These are phyloP conservation scores for Stictonetta naevosa DNA, from an alignment of 2,113 vertebrate species.

Conservation along the genomic window DNA sequence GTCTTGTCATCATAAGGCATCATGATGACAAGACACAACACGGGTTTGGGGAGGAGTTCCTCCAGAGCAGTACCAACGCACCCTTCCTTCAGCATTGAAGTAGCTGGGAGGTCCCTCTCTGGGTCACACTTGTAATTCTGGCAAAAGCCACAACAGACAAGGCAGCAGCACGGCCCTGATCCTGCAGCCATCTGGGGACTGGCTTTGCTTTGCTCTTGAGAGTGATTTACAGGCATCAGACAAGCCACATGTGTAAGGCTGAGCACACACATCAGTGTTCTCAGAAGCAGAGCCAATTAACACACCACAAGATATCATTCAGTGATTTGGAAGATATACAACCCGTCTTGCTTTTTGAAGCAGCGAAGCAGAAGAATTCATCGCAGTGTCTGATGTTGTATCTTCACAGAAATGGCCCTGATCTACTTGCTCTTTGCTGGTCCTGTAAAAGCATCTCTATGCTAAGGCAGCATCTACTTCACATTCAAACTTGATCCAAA, in stretches of 20 bases:
- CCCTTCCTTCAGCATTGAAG: neutral
- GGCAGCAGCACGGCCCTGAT: neutral
- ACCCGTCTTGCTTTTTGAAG: constrained; percentile 28
- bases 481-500: neutral
- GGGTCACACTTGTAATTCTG: neutral
- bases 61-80: neutral
- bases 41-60: neutral
- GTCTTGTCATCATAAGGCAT: neutral
- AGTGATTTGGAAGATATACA: constrained; percentile 37
- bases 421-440: neutral
- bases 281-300: constrained; percentile 60
- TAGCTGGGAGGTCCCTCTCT: neutral
- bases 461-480: neutral
- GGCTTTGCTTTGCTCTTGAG: neutral
- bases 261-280: constrained; percentile 39
- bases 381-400: neutral
- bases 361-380: constrained; percentile 1
- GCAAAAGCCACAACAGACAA: neutral
- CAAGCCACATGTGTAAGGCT: constrained; percentile 53
- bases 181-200: constrained; percentile 20
- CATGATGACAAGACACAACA: neutral
- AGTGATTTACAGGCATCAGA: constrained; percentile 53
- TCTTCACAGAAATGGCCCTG: neutral
- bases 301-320: constrained; percentile 32
- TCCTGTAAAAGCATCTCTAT: neutral